phyloP scores from a whole-genome alignment of 2,113 vertebrate genomes.

The Protobothrops mucrosquamatus region DNA sequence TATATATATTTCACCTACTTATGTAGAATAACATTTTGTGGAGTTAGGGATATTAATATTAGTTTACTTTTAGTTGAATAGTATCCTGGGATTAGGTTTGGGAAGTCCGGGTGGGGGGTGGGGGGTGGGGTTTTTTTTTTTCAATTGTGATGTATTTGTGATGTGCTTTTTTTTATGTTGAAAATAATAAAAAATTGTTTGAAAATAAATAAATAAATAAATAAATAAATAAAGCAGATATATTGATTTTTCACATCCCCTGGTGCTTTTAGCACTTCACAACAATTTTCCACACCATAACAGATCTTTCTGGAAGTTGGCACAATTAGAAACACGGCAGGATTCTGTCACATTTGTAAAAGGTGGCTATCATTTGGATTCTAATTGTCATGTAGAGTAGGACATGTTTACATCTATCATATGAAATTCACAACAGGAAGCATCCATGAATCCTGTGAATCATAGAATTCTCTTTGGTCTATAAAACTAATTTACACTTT shows the following conservation, averaged over 20 bases:
- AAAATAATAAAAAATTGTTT: too few species aligned
- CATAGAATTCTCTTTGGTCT: background rate
- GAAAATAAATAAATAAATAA: too few species aligned
- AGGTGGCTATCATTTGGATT: background rate
- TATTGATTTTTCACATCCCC: background rate
- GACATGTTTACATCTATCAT: background rate
- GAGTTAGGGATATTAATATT: too few species aligned
- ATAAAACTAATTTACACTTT: background rate
- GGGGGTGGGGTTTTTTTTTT: too few species aligned
- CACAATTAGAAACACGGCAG: background rate
- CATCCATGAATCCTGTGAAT: background rate
- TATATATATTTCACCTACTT: too few species aligned
- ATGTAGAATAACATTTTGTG: too few species aligned
- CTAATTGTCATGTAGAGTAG: background rate
- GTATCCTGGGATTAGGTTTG: too few species aligned
- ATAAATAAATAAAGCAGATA: slow-evolving; percentile 3
- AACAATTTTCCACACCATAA: background rate
- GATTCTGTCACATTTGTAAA: background rate
- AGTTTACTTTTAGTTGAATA: too few species aligned
- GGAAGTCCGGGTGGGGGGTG: too few species aligned
- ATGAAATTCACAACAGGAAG: background rate
- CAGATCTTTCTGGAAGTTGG: background rate
- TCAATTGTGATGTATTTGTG: too few species aligned
- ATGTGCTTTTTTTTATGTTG: too few species aligned
- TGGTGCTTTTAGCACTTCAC: background rate